Conservation (phyloP, 1,140 invertebrate genomes). For the Cardiocondyla obscurior region DNA sequence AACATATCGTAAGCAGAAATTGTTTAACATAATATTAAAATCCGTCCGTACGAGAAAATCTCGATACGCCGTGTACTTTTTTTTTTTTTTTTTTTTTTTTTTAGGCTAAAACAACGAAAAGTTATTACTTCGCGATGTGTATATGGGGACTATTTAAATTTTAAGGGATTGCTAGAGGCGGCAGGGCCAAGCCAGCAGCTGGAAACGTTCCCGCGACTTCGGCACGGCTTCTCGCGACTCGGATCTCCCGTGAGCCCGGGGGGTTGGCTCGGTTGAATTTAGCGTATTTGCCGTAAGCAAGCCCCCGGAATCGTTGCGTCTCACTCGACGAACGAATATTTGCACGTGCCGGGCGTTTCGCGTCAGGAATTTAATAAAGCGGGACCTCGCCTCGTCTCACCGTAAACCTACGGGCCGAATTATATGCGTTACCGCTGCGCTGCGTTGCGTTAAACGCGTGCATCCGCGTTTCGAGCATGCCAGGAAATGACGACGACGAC, state of each 20-base stretch:
- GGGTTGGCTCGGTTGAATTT: conserved; percentile 14
- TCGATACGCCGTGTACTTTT: background rate
- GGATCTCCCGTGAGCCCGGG: too few relatives aligned
- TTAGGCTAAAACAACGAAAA: background rate
- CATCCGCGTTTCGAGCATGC: conserved; percentile 44
- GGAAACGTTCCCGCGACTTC: conserved; percentile 36
- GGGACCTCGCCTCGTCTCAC: conserved; percentile 59
- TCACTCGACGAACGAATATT: conserved; percentile 79
- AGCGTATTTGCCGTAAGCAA: conserved; percentile 11
- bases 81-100: background rate
- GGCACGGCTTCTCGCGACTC: conserved; percentile 36
- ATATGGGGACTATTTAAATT: background rate
- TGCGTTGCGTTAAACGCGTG: conserved; percentile 24
- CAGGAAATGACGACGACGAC: conserved; percentile 18
- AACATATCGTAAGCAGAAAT: background rate
- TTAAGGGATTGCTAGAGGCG: background rate
- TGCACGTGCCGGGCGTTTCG: conserved; percentile 81
- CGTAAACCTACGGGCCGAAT: conserved; percentile 56
- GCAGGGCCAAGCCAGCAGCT: conserved; percentile 22
- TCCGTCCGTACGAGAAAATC: background rate
- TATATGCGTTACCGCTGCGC: conserved; percentile 30
- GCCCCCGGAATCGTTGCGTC: conserved; percentile 5
- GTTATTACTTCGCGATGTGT: background rate
- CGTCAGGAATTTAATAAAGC: conserved; percentile 84
- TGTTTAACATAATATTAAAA: background rate